Conservation (phyloP, 2,113 vertebrate species). For the Hirundichthys speculiger region DNA sequence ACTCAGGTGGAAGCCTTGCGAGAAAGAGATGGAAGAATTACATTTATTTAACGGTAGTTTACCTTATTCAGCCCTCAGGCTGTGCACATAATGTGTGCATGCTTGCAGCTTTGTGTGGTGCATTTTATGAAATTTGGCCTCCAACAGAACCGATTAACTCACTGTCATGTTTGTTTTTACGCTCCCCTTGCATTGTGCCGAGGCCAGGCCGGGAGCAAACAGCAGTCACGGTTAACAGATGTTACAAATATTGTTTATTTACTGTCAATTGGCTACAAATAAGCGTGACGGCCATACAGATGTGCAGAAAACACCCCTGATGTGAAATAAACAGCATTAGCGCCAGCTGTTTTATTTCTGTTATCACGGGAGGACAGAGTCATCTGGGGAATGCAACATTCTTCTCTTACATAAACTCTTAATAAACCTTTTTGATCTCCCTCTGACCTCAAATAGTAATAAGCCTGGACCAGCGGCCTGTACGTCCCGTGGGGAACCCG, state of each 20-base stretch:
- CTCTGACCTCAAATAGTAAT: conserved; percentile 11
- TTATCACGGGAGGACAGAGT: neutral
- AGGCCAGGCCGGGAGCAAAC: conserved; percentile 31
- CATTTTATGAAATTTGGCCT: conserved; percentile 19
- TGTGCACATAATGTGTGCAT: neutral
- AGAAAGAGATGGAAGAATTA: neutral
- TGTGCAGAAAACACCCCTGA: conserved; percentile 1
- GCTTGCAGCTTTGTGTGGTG: neutral
- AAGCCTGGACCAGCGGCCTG: neutral
- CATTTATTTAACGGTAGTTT: conserved; percentile 8
- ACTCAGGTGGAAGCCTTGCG: neutral
- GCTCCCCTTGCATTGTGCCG: conserved; percentile 3
- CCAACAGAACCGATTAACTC: conserved; percentile 43
- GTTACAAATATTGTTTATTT: conserved; percentile 44
- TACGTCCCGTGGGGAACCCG: neutral
- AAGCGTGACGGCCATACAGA: conserved; percentile 35
- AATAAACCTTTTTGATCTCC: conserved; percentile 14
- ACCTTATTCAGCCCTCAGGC: conserved; percentile 11
- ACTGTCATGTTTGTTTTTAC: conserved; percentile 58
- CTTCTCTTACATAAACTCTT: conserved; percentile 4
- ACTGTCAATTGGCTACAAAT: conserved; percentile 14
- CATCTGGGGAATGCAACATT: neutral
- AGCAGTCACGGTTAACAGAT: conserved; percentile 14
- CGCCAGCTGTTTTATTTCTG: neutral
- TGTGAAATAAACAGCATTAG: neutral